A percentile compares a stretch with the other conserved stretches of the same genome.
Evolutionary conservation across 1,140 invertebrate genomes (phyloP).

Genomic region (Nephotettix cincticeps): DNA sequence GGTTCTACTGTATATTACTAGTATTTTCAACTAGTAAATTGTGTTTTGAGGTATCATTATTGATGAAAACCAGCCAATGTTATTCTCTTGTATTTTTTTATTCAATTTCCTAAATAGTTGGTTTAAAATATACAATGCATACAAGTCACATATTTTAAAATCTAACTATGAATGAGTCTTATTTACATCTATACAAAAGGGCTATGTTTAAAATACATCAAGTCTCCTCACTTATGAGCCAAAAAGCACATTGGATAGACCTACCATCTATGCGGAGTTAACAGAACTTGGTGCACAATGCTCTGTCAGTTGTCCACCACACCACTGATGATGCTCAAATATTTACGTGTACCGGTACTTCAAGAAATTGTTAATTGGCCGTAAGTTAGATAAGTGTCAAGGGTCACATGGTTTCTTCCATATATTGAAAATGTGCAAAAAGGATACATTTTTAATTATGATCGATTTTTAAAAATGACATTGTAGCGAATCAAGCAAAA

Average conservation of each 20-base stretch:
- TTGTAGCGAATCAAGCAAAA: too few relatives aligned
- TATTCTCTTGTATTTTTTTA: slow-evolving; percentile 19
- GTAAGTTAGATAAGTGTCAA: too few relatives aligned
- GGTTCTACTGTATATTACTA: background rate
- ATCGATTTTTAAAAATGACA: too few relatives aligned
- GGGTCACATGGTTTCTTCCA: too few relatives aligned
- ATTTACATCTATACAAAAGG: slow-evolving; percentile 31
- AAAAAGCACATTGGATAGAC: slow-evolving; percentile 10
- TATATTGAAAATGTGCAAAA: too few relatives aligned
- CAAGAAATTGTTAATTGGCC: too few relatives aligned
- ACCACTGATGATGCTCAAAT: too few relatives aligned
- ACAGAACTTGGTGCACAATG: background rate
- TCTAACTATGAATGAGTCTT: slow-evolving; percentile 27
- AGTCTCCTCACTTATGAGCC: slow-evolving; percentile 14
- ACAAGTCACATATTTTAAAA: slow-evolving; percentile 31
- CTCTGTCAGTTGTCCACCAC: too few relatives aligned
- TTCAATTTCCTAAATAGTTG: slow-evolving; percentile 30
- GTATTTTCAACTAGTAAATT: background rate
- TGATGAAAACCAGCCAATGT: background rate
- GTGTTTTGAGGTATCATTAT: background rate
- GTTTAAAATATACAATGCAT: slow-evolving; percentile 34
- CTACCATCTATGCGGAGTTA: background rate
- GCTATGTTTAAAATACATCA: slow-evolving; percentile 29
- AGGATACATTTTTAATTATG: too few relatives aligned
- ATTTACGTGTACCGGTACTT: too few relatives aligned